These are phyloP conservation scores for Chymomyza costata DNA, from an alignment of 1,140 invertebrate species.

Conservation along the genomic window DNA sequence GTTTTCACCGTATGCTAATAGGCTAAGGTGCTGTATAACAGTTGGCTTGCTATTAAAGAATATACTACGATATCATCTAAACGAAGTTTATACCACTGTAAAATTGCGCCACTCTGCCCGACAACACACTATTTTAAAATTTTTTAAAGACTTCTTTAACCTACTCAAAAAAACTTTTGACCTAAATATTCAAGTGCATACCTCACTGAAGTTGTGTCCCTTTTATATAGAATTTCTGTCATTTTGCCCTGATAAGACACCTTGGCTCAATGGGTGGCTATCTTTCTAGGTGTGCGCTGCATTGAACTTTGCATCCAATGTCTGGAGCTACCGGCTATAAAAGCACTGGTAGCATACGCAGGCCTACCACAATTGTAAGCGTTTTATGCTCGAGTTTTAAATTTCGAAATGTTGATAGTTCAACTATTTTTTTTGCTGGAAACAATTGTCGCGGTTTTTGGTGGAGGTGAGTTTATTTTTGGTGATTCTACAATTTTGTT, in stretches of 20 bases:
- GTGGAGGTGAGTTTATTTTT: slow-evolving; percentile 9
- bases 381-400: no score
- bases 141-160: no score
- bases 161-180: slow-evolving; percentile 6
- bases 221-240: no score
- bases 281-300: no score
- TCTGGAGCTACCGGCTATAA: slow-evolving; percentile 18
- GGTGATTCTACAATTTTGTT: no score
- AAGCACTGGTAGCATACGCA: slow-evolving; percentile 7
- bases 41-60: slow-evolving; percentile 24
- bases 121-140: no score
- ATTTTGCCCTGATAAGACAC: slow-evolving; percentile 14
- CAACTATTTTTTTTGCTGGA: slow-evolving; percentile 43
- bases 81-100: no score
- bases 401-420: slow-evolving; percentile 40
- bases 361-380: no score
- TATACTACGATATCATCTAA: no score
- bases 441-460: slow-evolving; percentile 27
- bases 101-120: no score
- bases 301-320: not conserved
- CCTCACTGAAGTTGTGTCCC: no score
- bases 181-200: not conserved
- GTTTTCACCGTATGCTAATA: no score
- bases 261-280: slow-evolving; percentile 31
- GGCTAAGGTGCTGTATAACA: slow-evolving; percentile 45